Evolutionary conservation across 2,888 invertebrate species (phyloP).

Genomic region (Callimorpha dominula): DNA sequence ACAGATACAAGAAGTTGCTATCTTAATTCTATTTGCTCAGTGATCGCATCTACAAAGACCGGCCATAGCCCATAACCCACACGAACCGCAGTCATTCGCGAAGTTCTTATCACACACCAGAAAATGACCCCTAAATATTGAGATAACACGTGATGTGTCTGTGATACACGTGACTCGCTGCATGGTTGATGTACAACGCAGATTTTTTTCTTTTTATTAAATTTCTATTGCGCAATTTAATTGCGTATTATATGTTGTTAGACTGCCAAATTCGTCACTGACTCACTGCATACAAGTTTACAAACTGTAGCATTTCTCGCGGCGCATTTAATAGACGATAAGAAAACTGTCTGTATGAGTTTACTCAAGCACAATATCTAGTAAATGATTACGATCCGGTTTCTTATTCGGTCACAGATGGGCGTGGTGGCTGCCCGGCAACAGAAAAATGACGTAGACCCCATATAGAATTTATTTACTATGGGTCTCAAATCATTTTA

Average conservation of each 20-base stretch:
- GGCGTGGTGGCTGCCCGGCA: constrained; percentile 57
- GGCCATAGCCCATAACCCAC: constrained; percentile 18
- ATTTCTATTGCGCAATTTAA: constrained; percentile 24
- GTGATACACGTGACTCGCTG: constrained; percentile 27
- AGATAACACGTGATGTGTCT: constrained; percentile 39
- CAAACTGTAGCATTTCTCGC: constrained; percentile 10
- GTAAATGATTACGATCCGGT: constrained; percentile 50
- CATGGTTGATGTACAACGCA: constrained; percentile 15
- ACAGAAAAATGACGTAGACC: constrained; percentile 49
- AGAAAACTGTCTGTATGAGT: constrained; percentile 28
- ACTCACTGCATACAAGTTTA: neutral
- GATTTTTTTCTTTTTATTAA: constrained; percentile 27
- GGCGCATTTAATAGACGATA: neutral
- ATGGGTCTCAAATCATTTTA: too few species aligned
- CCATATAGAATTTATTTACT: constrained; percentile 35
- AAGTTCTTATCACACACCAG: constrained; percentile 38
- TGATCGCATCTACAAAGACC: constrained; percentile 23
- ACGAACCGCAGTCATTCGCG: constrained; percentile 13
- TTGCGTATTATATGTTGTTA: constrained; percentile 20
- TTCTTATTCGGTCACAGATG: constrained; percentile 54
- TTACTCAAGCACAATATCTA: constrained; percentile 32
- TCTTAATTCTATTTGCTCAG: constrained; percentile 56
- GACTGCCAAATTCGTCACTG: constrained; percentile 31
- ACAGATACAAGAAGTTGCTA: constrained; percentile 40
- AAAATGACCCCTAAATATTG: constrained; percentile 38